Evolutionary conservation across 1,140 invertebrate species (phyloP).

Genomic region (Scaptomyza pallida): DNA sequence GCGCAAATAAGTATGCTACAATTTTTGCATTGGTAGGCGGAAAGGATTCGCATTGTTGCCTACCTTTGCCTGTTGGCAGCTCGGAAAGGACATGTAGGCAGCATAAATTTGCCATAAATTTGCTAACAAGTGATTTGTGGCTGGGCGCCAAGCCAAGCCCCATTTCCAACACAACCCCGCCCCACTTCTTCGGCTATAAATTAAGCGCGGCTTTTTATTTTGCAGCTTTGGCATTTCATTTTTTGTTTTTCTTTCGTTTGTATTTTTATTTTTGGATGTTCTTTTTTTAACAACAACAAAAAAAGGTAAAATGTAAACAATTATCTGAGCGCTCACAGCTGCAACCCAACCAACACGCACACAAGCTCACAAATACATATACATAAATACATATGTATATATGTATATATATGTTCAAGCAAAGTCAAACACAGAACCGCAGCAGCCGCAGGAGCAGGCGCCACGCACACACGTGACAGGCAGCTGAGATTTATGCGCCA

Average conservation of each 20-base stretch:
- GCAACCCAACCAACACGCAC: slow-evolving; percentile 33
- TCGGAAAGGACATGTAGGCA: slow-evolving; percentile 72
- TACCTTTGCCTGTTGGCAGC: slow-evolving; percentile 48
- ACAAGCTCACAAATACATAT: too few species aligned
- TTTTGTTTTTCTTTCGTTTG: slow-evolving; percentile 17
- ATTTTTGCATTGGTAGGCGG: slow-evolving; percentile 36
- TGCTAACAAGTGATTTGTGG: slow-evolving; percentile 81
- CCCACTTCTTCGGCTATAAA: slow-evolving; percentile 61
- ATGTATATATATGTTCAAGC: slow-evolving; percentile 6
- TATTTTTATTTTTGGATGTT: slow-evolving; percentile 7
- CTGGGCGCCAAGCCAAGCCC: slow-evolving; percentile 21
- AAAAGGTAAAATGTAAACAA: slow-evolving; percentile 81
- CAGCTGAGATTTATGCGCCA: slow-evolving; percentile 72
- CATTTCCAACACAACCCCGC: background rate
- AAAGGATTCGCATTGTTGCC: slow-evolving; percentile 21
- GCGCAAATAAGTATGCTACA: slow-evolving; percentile 45
- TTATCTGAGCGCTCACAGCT: slow-evolving; percentile 74
- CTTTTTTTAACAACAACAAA: slow-evolving; percentile 8
- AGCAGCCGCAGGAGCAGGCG: slow-evolving; percentile 50
- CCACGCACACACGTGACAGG: slow-evolving; percentile 61
- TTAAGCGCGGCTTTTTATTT: slow-evolving; percentile 74
- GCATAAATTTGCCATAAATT: slow-evolving; percentile 83
- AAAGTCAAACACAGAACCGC: slow-evolving; percentile 56
- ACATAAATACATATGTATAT: too few species aligned
- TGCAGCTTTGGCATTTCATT: slow-evolving; percentile 31